Conservation (phyloP, 2,888 invertebrate species). For the Drosophila maculinotata region DNA sequence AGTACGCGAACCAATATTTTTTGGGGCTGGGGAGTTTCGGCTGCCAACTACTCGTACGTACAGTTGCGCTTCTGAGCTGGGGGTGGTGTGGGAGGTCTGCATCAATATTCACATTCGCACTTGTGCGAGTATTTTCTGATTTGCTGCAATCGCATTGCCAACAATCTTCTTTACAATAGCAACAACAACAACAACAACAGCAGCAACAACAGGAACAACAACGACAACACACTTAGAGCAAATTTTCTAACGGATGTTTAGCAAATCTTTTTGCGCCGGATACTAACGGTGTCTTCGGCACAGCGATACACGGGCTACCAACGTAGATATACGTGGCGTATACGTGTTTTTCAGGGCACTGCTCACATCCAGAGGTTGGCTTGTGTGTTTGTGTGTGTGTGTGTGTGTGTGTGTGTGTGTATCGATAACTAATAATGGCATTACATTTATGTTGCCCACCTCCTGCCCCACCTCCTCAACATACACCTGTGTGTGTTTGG, state of each 20-base stretch:
- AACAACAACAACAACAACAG: constrained; percentile 35
- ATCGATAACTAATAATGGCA: constrained; percentile 78
- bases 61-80: not conserved
- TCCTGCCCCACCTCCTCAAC: not conserved
- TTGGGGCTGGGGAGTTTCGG: constrained; percentile 5
- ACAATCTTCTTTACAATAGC: constrained; percentile 62
- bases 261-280: constrained; percentile 76
- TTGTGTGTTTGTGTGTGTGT: constrained; percentile 1
- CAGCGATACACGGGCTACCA: constrained; percentile 29
- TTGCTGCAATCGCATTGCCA: constrained; percentile 71
- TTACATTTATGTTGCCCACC: constrained; percentile 71
- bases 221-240: constrained; percentile 31
- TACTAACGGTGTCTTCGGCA: constrained; percentile 65
- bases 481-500: constrained; percentile 11
- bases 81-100: constrained; percentile 4
- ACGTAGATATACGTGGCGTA: constrained; percentile 1
- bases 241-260: constrained; percentile 75
- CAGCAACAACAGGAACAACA: constrained; percentile 34
- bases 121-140: constrained; percentile 80
- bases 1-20: constrained; percentile 21
- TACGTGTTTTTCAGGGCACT: not conserved
- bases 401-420: constrained; percentile 36
- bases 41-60: constrained; percentile 35
- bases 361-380: constrained; percentile 1
- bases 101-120: constrained; percentile 82